Evolutionary conservation across 2,797 vertebrate species (phyloP).

Genomic region (Nannoperca obscura): DNA sequence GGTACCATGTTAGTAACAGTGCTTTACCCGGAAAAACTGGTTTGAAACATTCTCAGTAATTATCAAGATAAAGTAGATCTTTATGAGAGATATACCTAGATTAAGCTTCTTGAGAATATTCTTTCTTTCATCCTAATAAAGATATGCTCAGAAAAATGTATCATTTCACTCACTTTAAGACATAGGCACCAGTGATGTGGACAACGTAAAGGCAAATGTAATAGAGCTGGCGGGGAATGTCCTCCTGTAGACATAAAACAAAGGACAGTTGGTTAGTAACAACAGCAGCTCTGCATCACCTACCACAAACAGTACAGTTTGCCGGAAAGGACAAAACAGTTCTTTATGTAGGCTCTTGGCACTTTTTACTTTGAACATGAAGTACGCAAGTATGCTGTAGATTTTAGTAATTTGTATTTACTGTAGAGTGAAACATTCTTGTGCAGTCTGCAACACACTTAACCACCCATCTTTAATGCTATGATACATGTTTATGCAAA

Average conservation of each 20-base stretch:
- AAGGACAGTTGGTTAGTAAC: slow-evolving; percentile 2
- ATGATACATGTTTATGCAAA: slow-evolving; percentile 9
- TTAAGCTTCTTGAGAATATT: neutral
- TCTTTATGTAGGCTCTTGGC: neutral
- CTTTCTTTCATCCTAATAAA: neutral
- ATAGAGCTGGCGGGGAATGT: slow-evolving; percentile 90
- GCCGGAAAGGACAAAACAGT: neutral
- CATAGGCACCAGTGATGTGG: slow-evolving; percentile 90
- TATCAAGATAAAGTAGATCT: neutral
- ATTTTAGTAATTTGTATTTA: neutral
- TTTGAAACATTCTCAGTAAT: neutral
- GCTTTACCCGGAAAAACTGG: neutral
- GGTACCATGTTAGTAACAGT: neutral
- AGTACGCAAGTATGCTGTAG: neutral
- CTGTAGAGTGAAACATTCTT: neutral
- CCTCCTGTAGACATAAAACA: slow-evolving; percentile 81
- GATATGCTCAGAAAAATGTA: neutral
- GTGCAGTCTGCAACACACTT: neutral
- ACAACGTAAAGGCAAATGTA: slow-evolving; percentile 91
- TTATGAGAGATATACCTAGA: neutral
- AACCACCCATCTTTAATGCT: neutral
- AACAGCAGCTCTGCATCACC: neutral
- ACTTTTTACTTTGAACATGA: neutral
- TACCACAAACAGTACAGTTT: neutral
- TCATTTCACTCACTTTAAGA: slow-evolving; percentile 87